A percentile compares a stretch with the other conserved stretches of the same genome.
Evolutionary conservation across 1,140 invertebrate genomes (phyloP).

Genomic region (Eubasilissa regina): DNA sequence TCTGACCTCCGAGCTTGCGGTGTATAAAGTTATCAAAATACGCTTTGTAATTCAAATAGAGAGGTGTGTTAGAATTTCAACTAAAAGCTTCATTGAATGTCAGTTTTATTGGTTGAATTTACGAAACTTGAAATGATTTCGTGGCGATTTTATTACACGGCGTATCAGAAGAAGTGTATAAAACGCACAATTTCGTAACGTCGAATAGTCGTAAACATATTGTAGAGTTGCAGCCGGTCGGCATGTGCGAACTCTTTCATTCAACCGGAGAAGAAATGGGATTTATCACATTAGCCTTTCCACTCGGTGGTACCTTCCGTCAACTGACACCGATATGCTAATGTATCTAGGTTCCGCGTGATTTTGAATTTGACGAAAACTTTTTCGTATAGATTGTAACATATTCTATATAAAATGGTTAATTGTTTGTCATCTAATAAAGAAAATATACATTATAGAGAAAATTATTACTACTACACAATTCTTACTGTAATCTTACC

Average conservation of each 20-base stretch:
- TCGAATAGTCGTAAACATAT: conserved; percentile 23
- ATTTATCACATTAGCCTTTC: conserved; percentile 28
- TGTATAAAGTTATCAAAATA: conserved; percentile 19
- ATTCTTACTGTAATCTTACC: too few species aligned
- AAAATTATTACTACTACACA: too few species aligned
- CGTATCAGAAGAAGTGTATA: conserved; percentile 30
- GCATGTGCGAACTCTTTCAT: conserved; percentile 33
- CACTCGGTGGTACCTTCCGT: conserved; percentile 39
- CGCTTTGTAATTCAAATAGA: conserved; percentile 10
- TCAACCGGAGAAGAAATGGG: conserved; percentile 8
- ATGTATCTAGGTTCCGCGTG: conserved; percentile 10
- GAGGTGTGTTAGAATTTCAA: conserved; percentile 2
- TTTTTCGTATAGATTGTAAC: neutral
- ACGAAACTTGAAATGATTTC: conserved; percentile 23
- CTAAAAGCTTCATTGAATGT: conserved; percentile 44
- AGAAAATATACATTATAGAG: too few species aligned
- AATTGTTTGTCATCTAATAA: neutral
- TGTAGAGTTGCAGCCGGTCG: neutral
- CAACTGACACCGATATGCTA: conserved; percentile 27
- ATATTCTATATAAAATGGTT: neutral
- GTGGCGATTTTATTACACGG: conserved; percentile 36
- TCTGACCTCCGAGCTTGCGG: neutral
- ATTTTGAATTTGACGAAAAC: conserved; percentile 6
- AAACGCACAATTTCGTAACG: conserved; percentile 22
- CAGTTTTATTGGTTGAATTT: conserved; percentile 19